A percentile compares a stretch with the other conserved stretches of the same genome.
These are phyloP conservation scores for Acanthochromis polyacanthus DNA, from an alignment of 2,113 vertebrate species.

Conservation along the genomic window DNA sequence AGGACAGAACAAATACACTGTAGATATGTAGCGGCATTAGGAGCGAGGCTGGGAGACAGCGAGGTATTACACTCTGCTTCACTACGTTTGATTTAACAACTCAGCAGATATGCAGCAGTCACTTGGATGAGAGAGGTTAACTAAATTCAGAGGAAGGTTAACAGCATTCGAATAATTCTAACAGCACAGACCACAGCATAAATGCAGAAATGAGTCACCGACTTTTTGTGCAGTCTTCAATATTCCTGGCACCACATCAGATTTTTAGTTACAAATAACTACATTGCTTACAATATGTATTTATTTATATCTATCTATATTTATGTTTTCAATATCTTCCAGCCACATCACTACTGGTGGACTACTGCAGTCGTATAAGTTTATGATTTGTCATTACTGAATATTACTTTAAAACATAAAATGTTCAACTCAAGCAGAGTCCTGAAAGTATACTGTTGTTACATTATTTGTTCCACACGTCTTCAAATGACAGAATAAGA, in stretches of 20 bases:
- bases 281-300: too few relatives aligned
- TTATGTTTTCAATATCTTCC: too few relatives aligned
- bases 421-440: background rate
- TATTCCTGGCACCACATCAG: background rate
- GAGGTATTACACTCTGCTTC: conserved; percentile 1
- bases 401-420: background rate
- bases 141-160: background rate
- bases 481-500: too few relatives aligned
- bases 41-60: conserved; percentile 28
- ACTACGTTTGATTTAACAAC: conserved; percentile 31
- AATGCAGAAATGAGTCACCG: conserved; percentile 28
- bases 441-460: too few relatives aligned
- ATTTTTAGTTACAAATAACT: background rate
- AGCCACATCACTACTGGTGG: too few relatives aligned
- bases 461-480: too few relatives aligned
- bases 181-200: background rate
- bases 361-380: background rate
- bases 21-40: conserved; percentile 24
- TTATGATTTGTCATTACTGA: too few relatives aligned
- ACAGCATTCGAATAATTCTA: background rate
- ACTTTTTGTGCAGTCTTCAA: background rate
- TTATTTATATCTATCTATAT: too few relatives aligned
- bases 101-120: background rate
- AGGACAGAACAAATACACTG: conserved; percentile 54
- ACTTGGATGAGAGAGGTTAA: conserved; percentile 13